Percentiles rank a stretch among this genome's conserved stretches.
These are phyloP conservation scores for Abramis brama DNA, from an alignment of 2,113 vertebrate species.

Conservation along the genomic window DNA sequence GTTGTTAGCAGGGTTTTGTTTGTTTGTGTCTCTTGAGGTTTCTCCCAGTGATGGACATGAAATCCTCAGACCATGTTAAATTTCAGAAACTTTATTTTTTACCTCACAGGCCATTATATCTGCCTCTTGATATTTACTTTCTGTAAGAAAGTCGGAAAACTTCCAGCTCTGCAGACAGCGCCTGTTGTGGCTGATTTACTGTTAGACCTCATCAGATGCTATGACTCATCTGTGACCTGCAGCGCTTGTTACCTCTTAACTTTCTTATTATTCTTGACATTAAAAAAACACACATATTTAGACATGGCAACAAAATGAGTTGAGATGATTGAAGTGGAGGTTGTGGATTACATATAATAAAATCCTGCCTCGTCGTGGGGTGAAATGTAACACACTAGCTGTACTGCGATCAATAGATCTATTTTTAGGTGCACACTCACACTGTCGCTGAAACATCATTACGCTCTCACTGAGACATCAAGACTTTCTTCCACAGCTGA, in stretches of 20 bases:
- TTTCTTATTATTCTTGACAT: slow-evolving; percentile 11
- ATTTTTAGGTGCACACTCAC: slow-evolving; percentile 7
- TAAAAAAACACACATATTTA: slow-evolving; percentile 9
- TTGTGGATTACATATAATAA: neutral
- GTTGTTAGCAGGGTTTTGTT: neutral
- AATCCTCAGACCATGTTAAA: neutral
- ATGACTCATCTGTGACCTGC: slow-evolving; percentile 25
- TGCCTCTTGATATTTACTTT: neutral
- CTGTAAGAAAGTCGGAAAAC: neutral
- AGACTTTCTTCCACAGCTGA: neutral
- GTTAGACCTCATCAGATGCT: slow-evolving; percentile 16
- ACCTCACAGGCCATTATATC: neutral
- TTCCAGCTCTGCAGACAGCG: slow-evolving; percentile 1
- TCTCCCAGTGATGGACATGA: neutral
- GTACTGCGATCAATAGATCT: slow-evolving; percentile 3
- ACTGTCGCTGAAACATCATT: slow-evolving; percentile 17
- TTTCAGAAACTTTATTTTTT: neutral
- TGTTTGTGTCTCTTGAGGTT: neutral
- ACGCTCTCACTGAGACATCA: neutral
- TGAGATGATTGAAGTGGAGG: neutral
- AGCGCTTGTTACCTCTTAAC: neutral
- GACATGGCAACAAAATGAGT: neutral
- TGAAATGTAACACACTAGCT: slow-evolving; percentile 11
- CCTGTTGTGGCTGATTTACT: slow-evolving; percentile 16
- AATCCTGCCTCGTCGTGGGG: neutral